Percentiles rank a stretch among this genome's conserved stretches.
Conservation (phyloP, 2,113 vertebrate species). For the zebrafish (Danio rerio) region DNA sequence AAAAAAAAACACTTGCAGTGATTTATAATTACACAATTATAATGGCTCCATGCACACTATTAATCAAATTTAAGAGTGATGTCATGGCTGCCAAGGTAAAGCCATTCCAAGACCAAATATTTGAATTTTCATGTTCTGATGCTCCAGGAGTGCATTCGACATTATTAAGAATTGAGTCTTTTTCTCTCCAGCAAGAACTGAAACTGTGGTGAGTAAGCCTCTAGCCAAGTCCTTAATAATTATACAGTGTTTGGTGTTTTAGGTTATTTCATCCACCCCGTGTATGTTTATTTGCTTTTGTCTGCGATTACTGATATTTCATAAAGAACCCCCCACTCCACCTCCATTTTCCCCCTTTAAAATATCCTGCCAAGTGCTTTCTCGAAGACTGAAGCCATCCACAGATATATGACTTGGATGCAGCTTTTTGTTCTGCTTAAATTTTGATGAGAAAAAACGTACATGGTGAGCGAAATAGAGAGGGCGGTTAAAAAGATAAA, state of each 20-base stretch:
- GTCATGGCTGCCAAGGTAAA: background rate
- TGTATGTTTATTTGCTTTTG: conserved; percentile 15
- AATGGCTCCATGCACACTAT: background rate
- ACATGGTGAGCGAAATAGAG: conserved; percentile 47
- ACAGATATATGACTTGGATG: conserved; percentile 19
- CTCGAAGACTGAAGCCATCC: background rate
- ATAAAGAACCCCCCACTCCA: conserved; percentile 13
- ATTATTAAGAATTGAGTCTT: background rate
- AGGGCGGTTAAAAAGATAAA: conserved; percentile 55
- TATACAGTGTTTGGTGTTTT: background rate
- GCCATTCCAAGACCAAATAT: background rate
- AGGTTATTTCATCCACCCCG: conserved; percentile 24
- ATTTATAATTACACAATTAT: conserved; percentile 5
- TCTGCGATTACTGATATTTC: conserved; percentile 19
- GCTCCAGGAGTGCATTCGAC: background rate
- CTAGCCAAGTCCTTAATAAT: background rate
- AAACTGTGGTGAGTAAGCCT: too few relatives aligned
- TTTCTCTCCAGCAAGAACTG: background rate
- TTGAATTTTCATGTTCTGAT: background rate
- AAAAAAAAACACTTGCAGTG: background rate
- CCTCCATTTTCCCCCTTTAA: background rate
- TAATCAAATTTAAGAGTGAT: background rate
- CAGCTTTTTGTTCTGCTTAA: conserved; percentile 35
- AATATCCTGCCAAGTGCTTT: background rate
- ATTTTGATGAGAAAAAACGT: conserved; percentile 49